Evolutionary conservation across 2,888 invertebrate species (phyloP), one percentile per base, ranked within the genome.

Genomic region (Scaptomyza cyrtandrae): DNA sequence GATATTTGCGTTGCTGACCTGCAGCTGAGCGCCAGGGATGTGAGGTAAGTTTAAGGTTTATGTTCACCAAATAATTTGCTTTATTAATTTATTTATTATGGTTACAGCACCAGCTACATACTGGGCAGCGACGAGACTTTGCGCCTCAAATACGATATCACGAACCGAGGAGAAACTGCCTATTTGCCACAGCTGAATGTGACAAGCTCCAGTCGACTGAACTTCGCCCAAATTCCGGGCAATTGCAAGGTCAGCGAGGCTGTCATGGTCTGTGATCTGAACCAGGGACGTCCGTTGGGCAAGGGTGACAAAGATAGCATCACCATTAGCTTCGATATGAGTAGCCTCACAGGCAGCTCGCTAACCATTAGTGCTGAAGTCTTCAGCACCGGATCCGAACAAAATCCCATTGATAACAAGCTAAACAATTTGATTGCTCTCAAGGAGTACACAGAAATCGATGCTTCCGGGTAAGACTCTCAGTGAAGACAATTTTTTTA

Each of bases 141-240:
- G 0, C 82, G 86, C 0, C 63, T 92, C 6, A 86, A 88, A 6
- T 92, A 92, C 61, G 89, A 90, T 9, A 83, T 93, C 1, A 82
- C 74, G 4, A 93, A 93, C 73, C 71, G 68, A 0, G 93, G 93
- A 0, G 93, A 93, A 79, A 92, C 92, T 1, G 93, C 93, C 4
- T 93, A 93, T 75, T 85, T 92, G 46, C 92, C 93, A 0, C 92
- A 93, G 78, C 77, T 93, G 27, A 90, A 91, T 56, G 89, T 94
- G 2, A 91, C 91, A 11, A 90, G 93, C 35, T 93, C 93, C 2
- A 90, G 91, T 61, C 89, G 86, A 3, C 81, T 91, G 79, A 84
- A 86, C 13, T 92, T 92, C 50, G 90, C 91, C 1, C 89, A 89
- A 61, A 90, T 89, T 19, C 92, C 92, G 0, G 88, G 92, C 11